Conservation (phyloP, 2,113 vertebrate genomes). For the Istiophorus platypterus region DNA sequence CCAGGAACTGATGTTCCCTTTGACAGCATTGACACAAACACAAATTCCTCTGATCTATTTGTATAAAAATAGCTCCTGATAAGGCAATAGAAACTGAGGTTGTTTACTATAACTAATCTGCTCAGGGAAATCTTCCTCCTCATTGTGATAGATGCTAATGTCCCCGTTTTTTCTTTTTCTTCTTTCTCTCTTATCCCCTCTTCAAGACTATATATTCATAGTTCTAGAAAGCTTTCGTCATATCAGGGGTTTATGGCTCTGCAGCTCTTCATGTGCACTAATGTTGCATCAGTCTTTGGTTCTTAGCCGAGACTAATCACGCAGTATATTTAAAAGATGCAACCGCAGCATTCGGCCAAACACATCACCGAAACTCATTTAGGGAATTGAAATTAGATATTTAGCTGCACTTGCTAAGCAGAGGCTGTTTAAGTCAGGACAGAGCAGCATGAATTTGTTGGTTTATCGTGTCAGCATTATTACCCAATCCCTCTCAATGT, state of each 20-base stretch:
- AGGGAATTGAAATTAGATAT: slow-evolving; percentile 45
- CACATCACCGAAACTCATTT: slow-evolving; percentile 57
- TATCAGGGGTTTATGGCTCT: slow-evolving; percentile 36
- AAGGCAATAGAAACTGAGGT: slow-evolving; percentile 43
- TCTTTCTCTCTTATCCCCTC: slow-evolving; percentile 7
- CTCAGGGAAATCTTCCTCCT: slow-evolving; percentile 23
- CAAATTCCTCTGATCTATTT: slow-evolving; percentile 42
- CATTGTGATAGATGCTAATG: slow-evolving; percentile 42
- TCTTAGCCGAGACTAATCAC: slow-evolving; percentile 38
- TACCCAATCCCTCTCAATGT: slow-evolving; percentile 15
- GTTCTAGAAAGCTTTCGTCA: slow-evolving; percentile 32
- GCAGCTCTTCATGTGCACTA: not conserved
- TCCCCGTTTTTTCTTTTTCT: slow-evolving; percentile 19
- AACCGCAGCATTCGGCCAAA: slow-evolving; percentile 26
- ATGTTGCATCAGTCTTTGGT: slow-evolving; percentile 44
- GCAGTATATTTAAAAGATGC: slow-evolving; percentile 28
- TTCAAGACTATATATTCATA: slow-evolving; percentile 51
- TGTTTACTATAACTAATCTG: slow-evolving; percentile 54
- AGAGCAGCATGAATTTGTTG: slow-evolving; percentile 51
- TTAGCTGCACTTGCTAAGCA: slow-evolving; percentile 50
- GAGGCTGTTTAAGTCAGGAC: slow-evolving; percentile 50
- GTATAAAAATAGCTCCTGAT: slow-evolving; percentile 55
- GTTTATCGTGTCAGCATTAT: slow-evolving; percentile 28
- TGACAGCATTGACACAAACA: slow-evolving; percentile 64
- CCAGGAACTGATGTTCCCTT: slow-evolving; percentile 63